Evolutionary conservation across 2,888 invertebrate genomes (phyloP).

Genomic region (Matsumyia berberina): DNA sequence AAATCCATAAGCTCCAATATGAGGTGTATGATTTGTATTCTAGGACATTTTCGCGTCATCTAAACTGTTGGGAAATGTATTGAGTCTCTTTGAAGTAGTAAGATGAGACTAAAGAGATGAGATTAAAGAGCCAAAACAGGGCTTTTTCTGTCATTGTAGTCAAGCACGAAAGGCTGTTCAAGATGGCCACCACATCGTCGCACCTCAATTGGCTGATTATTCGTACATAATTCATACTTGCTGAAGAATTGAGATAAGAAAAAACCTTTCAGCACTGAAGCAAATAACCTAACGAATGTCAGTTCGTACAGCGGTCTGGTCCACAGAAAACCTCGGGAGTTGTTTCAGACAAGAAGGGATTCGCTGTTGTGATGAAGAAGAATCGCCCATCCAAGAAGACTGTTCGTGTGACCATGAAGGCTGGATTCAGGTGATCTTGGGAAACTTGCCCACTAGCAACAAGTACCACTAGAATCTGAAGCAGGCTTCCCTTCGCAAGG

Average conservation of each 20-base stretch:
- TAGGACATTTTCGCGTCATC: no score
- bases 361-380: constrained; percentile 95
- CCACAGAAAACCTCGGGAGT: constrained; percentile 95
- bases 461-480: constrained; percentile 95
- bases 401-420: constrained; percentile 92
- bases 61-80: no score
- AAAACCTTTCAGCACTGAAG: constrained; percentile 86
- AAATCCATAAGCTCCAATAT: no score
- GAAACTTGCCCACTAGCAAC: constrained; percentile 91
- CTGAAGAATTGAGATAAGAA: constrained; percentile 84
- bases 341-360: constrained; percentile 95
- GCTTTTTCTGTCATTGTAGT: constrained; percentile 82
- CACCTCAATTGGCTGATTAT: constrained; percentile 85
- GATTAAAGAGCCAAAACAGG: no score
- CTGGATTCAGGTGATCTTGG: constrained; percentile 95
- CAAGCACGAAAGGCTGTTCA: constrained; percentile 82
- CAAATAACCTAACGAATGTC: constrained; percentile 96
- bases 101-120: no score
- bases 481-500: constrained; percentile 93
- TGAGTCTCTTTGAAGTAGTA: no score
- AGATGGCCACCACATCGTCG: constrained; percentile 83
- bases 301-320: constrained; percentile 97
- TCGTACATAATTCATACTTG: constrained; percentile 84
- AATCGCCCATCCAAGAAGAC: constrained; percentile 92
- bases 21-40: no score